Percentiles rank a stretch among this genome's conserved stretches.
Conservation (phyloP, 2,113 vertebrate species). For the Hypanus sabinus region DNA sequence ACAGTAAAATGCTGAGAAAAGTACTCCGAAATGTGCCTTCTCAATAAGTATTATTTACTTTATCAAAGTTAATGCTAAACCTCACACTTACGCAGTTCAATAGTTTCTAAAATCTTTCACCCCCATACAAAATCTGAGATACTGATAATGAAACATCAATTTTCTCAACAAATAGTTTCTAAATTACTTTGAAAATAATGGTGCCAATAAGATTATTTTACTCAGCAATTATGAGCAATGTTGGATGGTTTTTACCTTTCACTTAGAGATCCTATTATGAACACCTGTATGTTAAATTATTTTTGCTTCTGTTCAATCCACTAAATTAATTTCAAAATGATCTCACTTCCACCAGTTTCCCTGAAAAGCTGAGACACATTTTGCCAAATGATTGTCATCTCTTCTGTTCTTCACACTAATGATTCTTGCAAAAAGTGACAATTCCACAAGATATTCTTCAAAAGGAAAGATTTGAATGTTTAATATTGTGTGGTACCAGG, state of each 20-base stretch:
- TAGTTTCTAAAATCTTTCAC: neutral
- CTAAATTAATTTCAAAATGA: slow-evolving; percentile 14
- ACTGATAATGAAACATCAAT: slow-evolving; percentile 21
- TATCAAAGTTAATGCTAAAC: neutral
- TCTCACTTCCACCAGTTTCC: neutral
- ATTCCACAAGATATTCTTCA: no score
- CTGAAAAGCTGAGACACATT: neutral
- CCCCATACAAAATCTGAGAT: neutral
- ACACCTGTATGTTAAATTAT: neutral
- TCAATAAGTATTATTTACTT: neutral
- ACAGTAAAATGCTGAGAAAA: neutral
- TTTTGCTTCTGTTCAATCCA: neutral
- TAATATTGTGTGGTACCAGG: no score
- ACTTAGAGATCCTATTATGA: neutral
- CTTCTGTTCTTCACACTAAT: neutral
- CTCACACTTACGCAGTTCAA: neutral
- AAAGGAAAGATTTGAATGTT: no score
- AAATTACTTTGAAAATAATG: slow-evolving; percentile 21
- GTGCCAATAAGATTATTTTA: slow-evolving; percentile 1
- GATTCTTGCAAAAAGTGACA: neutral
- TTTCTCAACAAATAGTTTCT: slow-evolving; percentile 2
- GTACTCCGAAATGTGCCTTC: neutral
- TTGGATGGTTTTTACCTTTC: neutral
- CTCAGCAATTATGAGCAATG: neutral
- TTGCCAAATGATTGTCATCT: neutral